These are phyloP conservation scores for Achroia grisella DNA, from an alignment of 1,140 invertebrate species.

Conservation along the genomic window DNA sequence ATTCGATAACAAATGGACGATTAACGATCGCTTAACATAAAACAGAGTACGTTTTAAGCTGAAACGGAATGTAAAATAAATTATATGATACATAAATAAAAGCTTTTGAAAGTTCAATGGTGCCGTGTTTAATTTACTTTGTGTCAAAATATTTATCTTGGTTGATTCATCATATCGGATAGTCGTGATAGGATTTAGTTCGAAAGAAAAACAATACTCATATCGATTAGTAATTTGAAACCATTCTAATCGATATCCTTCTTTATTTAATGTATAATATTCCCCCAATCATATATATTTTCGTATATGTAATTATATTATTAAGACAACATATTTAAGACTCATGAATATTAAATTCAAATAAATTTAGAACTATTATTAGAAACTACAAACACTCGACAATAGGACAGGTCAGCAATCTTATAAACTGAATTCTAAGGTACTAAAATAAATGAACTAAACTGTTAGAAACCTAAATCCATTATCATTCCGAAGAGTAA, in stretches of 20 bases:
- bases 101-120: constrained; percentile 37
- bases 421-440: no score
- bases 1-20: constrained; percentile 30
- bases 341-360: no score
- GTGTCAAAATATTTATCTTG: constrained; percentile 51
- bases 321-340: no score
- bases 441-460: no score
- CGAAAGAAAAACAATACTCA: constrained; percentile 47
- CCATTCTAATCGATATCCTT: constrained; percentile 8
- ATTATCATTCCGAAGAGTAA: constrained; percentile 1
- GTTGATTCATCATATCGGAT: constrained; percentile 57
- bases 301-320: no score
- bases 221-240: constrained; percentile 61
- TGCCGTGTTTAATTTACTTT: constrained; percentile 47
- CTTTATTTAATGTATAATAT: no score
- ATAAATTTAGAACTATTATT: no score
- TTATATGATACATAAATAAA: constrained; percentile 30
- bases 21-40: constrained; percentile 30
- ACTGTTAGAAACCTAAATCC: neutral
- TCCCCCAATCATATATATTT: no score
- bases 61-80: constrained; percentile 44
- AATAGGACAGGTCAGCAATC: no score
- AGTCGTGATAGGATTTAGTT: constrained; percentile 47
- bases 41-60: constrained; percentile 21
- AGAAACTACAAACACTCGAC: no score